A percentile compares a stretch with the other conserved stretches of the same genome.
Evolutionary conservation across 2,797 vertebrate genomes (phyloP).

Genomic region (Melanotaenia nigrans): DNA sequence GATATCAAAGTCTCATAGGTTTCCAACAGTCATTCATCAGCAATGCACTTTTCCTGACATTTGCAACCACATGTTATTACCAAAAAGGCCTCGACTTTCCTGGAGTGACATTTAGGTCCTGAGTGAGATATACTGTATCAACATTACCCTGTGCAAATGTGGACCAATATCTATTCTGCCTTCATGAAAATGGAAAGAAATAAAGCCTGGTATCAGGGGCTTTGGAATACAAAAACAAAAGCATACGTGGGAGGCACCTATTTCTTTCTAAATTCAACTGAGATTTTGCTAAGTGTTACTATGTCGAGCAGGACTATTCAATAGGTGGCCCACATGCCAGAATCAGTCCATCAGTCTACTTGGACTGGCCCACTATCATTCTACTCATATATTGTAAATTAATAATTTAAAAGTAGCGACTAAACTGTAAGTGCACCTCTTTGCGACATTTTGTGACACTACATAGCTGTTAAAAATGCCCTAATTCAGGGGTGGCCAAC

Average conservation of each 20-base stretch:
- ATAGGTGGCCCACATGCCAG: too few relatives aligned
- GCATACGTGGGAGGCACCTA: background rate
- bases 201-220: slow-evolving; percentile 8
- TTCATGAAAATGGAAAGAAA: slow-evolving; percentile 66
- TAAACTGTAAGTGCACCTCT: too few relatives aligned
- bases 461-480: too few relatives aligned
- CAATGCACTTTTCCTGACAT: slow-evolving; percentile 78
- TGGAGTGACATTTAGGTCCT: slow-evolving; percentile 81
- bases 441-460: too few relatives aligned
- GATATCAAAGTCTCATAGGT: slow-evolving; percentile 33
- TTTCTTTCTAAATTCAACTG: background rate
- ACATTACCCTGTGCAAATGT: slow-evolving; percentile 63
- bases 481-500: too few relatives aligned
- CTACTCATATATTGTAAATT: too few relatives aligned
- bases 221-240: slow-evolving; percentile 9
- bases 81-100: slow-evolving; percentile 76
- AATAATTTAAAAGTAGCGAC: too few relatives aligned
- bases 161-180: slow-evolving; percentile 53
- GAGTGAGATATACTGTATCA: slow-evolving; percentile 73
- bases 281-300: background rate
- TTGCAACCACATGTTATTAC: slow-evolving; percentile 79
- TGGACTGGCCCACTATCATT: too few relatives aligned
- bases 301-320: too few relatives aligned
- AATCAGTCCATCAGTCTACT: too few relatives aligned
- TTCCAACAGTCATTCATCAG: slow-evolving; percentile 69